These are phyloP conservation scores for Aythya baeri DNA, from an alignment of 2,113 vertebrate species.

Conservation along the genomic window DNA sequence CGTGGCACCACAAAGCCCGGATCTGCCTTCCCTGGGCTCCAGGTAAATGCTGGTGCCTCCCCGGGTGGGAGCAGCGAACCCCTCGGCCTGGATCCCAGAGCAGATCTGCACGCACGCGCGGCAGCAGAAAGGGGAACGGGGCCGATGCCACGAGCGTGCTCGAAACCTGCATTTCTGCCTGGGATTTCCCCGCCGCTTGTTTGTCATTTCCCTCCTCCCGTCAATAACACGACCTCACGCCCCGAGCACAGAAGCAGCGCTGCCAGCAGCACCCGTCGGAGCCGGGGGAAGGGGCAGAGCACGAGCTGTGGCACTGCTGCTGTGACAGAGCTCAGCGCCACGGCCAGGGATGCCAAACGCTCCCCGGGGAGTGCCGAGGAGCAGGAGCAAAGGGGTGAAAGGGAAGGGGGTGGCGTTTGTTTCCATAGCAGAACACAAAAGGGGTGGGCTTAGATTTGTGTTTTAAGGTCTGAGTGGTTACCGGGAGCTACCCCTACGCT, in stretches of 20 bases:
- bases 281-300: neutral
- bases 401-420: neutral
- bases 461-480: neutral
- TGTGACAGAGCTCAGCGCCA: neutral
- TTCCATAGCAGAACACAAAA: neutral
- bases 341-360: neutral
- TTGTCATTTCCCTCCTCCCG: neutral
- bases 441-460: neutral
- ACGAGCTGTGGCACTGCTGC: neutral
- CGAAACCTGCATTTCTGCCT: neutral
- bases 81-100: neutral
- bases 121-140: fast-evolving
- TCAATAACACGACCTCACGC: fast-evolving
- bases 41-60: neutral
- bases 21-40: neutral
- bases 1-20: neutral
- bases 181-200: neutral
- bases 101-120: fast-evolving
- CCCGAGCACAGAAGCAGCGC: neutral
- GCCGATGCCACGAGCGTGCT: fast-evolving
- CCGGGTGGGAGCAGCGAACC: neutral
- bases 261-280: fast-evolving
- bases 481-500: neutral
- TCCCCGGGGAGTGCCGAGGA: neutral
- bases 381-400: neutral